Evolutionary conservation across 2,797 vertebrate species (phyloP).

Genomic region (Anguilla pacifica): DNA sequence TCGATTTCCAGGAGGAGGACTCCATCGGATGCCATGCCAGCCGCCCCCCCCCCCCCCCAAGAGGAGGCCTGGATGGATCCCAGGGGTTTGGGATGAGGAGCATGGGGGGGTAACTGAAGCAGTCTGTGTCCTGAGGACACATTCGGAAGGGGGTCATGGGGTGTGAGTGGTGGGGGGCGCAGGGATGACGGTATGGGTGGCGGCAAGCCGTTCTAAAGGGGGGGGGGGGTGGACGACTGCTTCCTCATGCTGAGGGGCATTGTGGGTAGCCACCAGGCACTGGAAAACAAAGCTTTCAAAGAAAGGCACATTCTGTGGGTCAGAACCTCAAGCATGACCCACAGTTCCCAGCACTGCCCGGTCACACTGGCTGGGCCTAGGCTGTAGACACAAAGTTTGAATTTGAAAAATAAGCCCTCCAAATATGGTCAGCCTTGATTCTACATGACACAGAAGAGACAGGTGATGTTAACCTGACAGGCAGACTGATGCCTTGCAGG

Average conservation of each 20-base stretch:
- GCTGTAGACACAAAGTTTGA: not conserved
- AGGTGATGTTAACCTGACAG: not conserved
- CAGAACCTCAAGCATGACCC: not conserved
- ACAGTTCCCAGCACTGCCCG: not conserved
- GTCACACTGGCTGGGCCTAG: not conserved
- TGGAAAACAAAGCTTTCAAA: conserved; percentile 50
- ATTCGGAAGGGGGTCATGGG: conserved; percentile 56
- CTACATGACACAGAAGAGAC: not conserved
- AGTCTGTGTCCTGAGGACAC: conserved; percentile 49
- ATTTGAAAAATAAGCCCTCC: not conserved
- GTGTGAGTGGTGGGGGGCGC: conserved; percentile 26
- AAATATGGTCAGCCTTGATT: not conserved
- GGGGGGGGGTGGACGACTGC: conserved; percentile 37
- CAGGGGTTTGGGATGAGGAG: conserved; percentile 30
- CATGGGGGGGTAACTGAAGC: conserved; percentile 32
- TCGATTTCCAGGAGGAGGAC: conserved; percentile 61
- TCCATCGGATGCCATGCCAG: conserved; percentile 53
- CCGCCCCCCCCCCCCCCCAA: conserved; percentile 19
- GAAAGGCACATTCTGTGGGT: not conserved
- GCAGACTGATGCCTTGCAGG: conserved; percentile 7
- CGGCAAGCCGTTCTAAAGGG: conserved; percentile 35
- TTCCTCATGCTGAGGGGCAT: conserved; percentile 65
- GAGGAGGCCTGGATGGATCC: conserved; percentile 47
- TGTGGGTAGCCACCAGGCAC: conserved; percentile 61
- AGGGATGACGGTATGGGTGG: not conserved